phyloP scores from a whole-genome alignment of 2,113 vertebrate species.

The Spizaetus ornatus region DNA sequence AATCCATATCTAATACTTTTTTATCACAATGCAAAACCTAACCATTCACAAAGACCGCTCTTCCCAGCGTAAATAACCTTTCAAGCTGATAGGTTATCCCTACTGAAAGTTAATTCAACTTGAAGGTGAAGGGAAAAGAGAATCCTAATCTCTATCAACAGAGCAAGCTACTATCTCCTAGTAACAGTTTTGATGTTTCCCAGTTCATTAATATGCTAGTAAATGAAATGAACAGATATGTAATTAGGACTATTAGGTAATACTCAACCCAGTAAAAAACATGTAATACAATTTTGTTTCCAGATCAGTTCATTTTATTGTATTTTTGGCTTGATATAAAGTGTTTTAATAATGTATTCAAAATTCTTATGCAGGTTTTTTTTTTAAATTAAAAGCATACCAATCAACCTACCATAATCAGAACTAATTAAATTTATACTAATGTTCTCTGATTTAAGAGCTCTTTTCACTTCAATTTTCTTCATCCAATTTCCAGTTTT shows the following conservation, averaged over 20 bases:
- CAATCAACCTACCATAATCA: constrained; percentile 84
- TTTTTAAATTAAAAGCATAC: constrained; percentile 3
- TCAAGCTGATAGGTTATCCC: not conserved
- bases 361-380: not conserved
- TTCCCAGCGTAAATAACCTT: not conserved
- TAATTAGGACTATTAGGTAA: not conserved
- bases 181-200: not conserved
- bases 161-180: not conserved
- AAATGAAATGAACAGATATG: not conserved
- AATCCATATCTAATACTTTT: not conserved
- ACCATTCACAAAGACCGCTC: not conserved
- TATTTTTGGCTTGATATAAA: not conserved
- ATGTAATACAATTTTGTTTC: not conserved
- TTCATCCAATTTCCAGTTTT: constrained; percentile 88
- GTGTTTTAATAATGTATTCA: not conserved
- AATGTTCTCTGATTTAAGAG: constrained; percentile 82
- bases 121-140: not conserved
- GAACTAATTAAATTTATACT: constrained; percentile 92
- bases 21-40: not conserved
- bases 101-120: not conserved
- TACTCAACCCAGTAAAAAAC: not conserved
- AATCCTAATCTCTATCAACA: not conserved
- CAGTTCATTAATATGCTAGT: not conserved
- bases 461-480: constrained; percentile 86
- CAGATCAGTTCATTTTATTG: not conserved